These are phyloP conservation scores for Gisinianus flammeolus DNA, from an alignment of 2,888 invertebrate genomes.

Conservation along the genomic window DNA sequence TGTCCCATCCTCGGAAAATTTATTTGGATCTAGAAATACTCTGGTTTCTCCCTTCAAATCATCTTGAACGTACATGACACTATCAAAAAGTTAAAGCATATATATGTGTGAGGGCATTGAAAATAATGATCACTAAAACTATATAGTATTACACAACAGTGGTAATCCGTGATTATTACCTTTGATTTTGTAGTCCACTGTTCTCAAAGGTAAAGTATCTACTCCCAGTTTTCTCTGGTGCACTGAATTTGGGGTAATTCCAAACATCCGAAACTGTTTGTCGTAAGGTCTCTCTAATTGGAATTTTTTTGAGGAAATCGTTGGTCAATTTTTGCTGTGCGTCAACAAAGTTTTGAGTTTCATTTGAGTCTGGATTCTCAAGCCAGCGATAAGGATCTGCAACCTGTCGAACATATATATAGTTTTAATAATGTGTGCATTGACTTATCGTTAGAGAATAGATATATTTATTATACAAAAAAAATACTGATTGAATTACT, in stretches of 20 bases:
- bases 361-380: slow-evolving; percentile 51
- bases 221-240: slow-evolving; percentile 80
- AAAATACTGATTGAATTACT: neutral
- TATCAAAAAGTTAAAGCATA: slow-evolving; percentile 58
- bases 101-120: slow-evolving; percentile 4
- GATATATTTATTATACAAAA: neutral
- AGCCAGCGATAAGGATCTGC: slow-evolving; percentile 56
- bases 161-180: no score
- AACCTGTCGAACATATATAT: slow-evolving; percentile 13
- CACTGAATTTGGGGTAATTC: slow-evolving; percentile 93
- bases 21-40: slow-evolving; percentile 67
- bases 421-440: neutral
- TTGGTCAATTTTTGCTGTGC: slow-evolving; percentile 33
- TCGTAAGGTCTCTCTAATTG: slow-evolving; percentile 74
- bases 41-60: slow-evolving; percentile 62
- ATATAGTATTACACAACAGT: neutral
- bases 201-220: slow-evolving; percentile 91
- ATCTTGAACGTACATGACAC: slow-evolving; percentile 66
- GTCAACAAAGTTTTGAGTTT: slow-evolving; percentile 51
- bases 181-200: slow-evolving; percentile 94
- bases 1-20: slow-evolving; percentile 65
- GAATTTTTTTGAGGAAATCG: slow-evolving; percentile 75
- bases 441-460: neutral
- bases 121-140: neutral
- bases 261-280: slow-evolving; percentile 84